Evolutionary conservation across 2,888 invertebrate species (phyloP).

Genomic region (Watsonalla binaria): DNA sequence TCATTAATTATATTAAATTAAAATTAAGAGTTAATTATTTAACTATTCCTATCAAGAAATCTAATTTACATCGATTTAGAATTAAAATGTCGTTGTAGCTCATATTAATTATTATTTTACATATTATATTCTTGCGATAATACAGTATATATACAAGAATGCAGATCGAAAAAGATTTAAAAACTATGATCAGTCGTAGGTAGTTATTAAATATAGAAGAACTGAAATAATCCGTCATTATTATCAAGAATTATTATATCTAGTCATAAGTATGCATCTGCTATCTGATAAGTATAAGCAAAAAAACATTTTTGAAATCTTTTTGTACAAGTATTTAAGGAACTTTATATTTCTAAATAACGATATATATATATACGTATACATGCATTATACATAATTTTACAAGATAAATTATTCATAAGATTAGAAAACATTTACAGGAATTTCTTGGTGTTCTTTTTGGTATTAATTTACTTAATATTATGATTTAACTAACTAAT

Average conservation of each 20-base stretch:
- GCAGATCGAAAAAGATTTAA: conserved; percentile 45
- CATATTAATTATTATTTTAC: conserved; percentile 41
- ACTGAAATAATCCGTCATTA: conserved; percentile 12
- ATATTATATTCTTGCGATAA: conserved; percentile 27
- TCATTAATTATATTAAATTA: conserved; percentile 40
- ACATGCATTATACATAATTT: conserved; percentile 30
- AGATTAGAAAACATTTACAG: conserved; percentile 63
- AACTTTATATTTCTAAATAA: conserved; percentile 21
- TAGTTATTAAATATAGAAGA: conserved; percentile 32
- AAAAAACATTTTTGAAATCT: conserved; percentile 1
- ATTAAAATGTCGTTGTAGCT: conserved; percentile 75
- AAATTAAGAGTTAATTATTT: conserved; percentile 23
- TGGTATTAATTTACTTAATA: conserved; percentile 42
- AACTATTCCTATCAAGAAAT: conserved; percentile 32
- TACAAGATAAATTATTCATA: conserved; percentile 50
- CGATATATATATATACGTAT: conserved; percentile 21
- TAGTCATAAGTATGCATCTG: conserved; percentile 31
- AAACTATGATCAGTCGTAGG: conserved; percentile 70
- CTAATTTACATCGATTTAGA: conserved; percentile 71
- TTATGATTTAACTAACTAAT: conserved; percentile 25
- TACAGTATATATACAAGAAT: conserved; percentile 43
- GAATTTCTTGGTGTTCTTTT: conserved; percentile 65
- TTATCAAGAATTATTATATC: conserved; percentile 1
- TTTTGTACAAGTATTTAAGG: conserved; percentile 15
- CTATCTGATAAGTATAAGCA: conserved; percentile 9